Evolutionary conservation across 2,113 vertebrate genomes (phyloP), one percentile per base, ranked within the genome.

Genomic region (Cryptomyrus ogoouensis): DNA sequence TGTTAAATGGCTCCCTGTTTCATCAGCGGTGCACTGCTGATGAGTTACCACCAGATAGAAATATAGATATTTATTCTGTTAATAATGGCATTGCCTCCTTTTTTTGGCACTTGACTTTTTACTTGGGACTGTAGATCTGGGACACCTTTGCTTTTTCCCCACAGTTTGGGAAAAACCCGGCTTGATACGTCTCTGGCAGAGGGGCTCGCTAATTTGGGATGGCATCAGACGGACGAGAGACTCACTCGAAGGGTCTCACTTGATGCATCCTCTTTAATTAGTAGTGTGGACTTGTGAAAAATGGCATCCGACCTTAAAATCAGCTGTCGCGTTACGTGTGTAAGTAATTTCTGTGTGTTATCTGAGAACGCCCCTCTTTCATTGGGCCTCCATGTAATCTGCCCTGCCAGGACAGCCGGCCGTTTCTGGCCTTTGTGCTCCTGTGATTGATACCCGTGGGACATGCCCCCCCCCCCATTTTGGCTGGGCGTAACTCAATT

Each of bases 311-410:
- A 84, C 83, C 83, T 12, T 84, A 46, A 84, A 84, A 84, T 84
- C 83, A n/a, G 83, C 44, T 8, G 19, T 13, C 8, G 9, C 7
- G 15, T 89, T 56, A 58, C 58, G 31, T 88, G 50, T 88, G 9
- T 91, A 10, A 88, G 91, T 88, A 56, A 90, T 93, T 93, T 87
- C 90, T 89, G 84, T 50, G n/a, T 62, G 88, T 52, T 44, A 88
- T 91, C 90, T 92, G 91, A 92, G 94, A 94, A 92, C 92, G 93
- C 92, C 84, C 49, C 92, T 92, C 94, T 91, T 92, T 94, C 92
- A 94, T 92, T 80, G 74, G 31, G 31, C 35, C 35, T 91, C 89
- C 88, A 80, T 49, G 90, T 92, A 91, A 91, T 93, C 93, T 92
- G 92, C 93, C 92, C 91, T 92, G 8, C 89, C 89, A 87, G 92